Conservation (phyloP, 1,140 invertebrate genomes). For the Drosophila guanche region DNA sequence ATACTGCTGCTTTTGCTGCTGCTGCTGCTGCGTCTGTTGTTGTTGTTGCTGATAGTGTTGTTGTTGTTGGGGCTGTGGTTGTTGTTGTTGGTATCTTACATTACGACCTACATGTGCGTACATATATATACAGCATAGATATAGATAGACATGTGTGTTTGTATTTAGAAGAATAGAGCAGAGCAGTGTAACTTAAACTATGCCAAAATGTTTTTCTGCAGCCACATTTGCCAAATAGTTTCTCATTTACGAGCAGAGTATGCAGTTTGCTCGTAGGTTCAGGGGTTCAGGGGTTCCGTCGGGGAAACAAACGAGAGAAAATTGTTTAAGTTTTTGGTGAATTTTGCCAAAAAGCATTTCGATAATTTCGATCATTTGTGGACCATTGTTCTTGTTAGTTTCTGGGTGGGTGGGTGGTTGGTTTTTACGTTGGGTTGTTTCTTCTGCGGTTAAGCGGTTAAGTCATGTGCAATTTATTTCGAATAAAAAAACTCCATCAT, state of each 20-base stretch:
- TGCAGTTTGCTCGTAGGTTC: slow-evolving; percentile 23
- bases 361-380: slow-evolving; percentile 12
- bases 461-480: slow-evolving; percentile 51
- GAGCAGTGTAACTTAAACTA: slow-evolving; percentile 22
- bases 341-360: slow-evolving; percentile 42
- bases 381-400: slow-evolving; percentile 28
- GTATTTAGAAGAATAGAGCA: slow-evolving; percentile 9
- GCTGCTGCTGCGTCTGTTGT: slow-evolving; percentile 25
- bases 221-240: slow-evolving; percentile 50
- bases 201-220: slow-evolving; percentile 45
- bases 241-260: slow-evolving; percentile 13
- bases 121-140: slow-evolving; percentile 24
- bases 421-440: slow-evolving; percentile 3
- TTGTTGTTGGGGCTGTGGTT: slow-evolving; percentile 47
- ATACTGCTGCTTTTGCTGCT: slow-evolving; percentile 70
- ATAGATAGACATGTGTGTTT: slow-evolving; percentile 13
- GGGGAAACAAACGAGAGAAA: slow-evolving; percentile 19
- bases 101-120: slow-evolving; percentile 61
- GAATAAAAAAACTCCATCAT: slow-evolving; percentile 21
- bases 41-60: slow-evolving; percentile 44
- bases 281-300: slow-evolving; percentile 1
- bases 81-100: slow-evolving; percentile 65
- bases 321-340: slow-evolving; percentile 47
- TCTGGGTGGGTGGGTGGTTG: not conserved
- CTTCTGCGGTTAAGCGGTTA: slow-evolving; percentile 4